These are phyloP conservation scores for Dendrophyllia cribrosa DNA, from an alignment of 64 coral and sea anemone genomes.

Conservation along the genomic window DNA sequence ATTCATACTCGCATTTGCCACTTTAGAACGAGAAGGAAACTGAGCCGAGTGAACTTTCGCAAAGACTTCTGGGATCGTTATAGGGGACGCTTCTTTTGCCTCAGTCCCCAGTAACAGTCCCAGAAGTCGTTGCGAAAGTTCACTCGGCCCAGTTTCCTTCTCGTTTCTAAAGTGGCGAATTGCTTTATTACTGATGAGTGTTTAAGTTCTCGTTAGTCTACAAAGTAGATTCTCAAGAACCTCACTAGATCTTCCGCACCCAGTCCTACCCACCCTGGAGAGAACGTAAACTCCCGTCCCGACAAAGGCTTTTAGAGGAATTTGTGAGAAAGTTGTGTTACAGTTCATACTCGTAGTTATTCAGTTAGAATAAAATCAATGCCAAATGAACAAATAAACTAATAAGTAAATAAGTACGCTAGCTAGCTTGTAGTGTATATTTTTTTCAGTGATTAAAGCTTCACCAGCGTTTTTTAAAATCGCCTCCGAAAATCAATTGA, in stretches of 20 bases:
- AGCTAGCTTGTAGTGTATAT: background rate
- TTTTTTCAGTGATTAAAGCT: background rate
- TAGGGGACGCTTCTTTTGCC: no score
- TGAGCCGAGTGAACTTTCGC: no score
- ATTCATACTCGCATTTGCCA: background rate
- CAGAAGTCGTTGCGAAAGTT: no score
- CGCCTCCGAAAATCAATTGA: background rate
- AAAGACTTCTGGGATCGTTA: no score
- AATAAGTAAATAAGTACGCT: background rate
- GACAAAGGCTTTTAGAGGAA: background rate
- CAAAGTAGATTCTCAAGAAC: background rate
- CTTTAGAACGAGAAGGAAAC: no score
- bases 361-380: constrained; percentile 6
- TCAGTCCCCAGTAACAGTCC: no score
- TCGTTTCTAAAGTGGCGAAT: no score
- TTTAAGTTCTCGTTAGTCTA: background rate
- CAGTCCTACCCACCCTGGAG: background rate
- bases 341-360: background rate
- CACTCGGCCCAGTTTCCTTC: no score
- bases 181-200: background rate
- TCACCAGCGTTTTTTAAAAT: no score
- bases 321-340: background rate
- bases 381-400: background rate
- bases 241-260: background rate
- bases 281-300: background rate